A percentile compares a stretch with the other conserved stretches of the same genome.
These are phyloP conservation scores for Danaus melanippus DNA, from an alignment of 1,140 invertebrate genomes.

Conservation along the genomic window DNA sequence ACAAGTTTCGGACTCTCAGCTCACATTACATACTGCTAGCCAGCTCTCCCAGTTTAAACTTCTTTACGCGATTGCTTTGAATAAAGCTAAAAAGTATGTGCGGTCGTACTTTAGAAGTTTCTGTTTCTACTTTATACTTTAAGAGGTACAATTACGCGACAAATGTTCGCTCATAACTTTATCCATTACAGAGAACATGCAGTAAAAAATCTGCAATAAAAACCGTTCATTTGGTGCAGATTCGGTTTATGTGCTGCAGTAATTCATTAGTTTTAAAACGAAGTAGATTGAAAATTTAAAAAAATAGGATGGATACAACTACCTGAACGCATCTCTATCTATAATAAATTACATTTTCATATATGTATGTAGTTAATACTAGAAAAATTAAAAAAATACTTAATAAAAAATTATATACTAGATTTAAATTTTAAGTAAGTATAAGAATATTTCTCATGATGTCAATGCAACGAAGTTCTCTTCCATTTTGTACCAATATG, in stretches of 20 bases:
- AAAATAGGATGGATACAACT: too few species aligned
- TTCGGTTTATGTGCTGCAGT: too few species aligned
- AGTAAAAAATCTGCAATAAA: conserved; percentile 12
- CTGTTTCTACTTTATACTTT: conserved; percentile 31
- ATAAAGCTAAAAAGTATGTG: conserved; percentile 19
- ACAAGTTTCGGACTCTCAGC: conserved; percentile 42
- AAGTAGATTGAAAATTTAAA: too few species aligned
- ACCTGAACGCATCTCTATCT: too few species aligned
- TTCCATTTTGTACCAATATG: conserved; percentile 21
- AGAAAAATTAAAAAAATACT: too few species aligned
- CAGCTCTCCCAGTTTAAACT: conserved; percentile 39
- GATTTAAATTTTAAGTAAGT: too few species aligned
- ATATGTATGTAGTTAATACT: too few species aligned
- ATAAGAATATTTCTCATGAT: too few species aligned
- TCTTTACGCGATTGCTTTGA: conserved; percentile 37
- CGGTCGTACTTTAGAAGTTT: conserved; percentile 30
- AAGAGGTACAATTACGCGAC: conserved; percentile 21
- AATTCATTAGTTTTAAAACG: too few species aligned
- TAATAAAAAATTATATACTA: too few species aligned
- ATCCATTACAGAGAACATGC: conserved; percentile 18
- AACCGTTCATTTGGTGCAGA: too few species aligned
- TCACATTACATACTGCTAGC: conserved; percentile 44
- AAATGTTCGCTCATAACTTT: conserved; percentile 19
- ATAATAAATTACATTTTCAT: too few species aligned
- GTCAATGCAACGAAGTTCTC: conserved; percentile 5